Evolutionary conservation across 2,113 vertebrate species (phyloP), one percentile per base, ranked within the genome.

Genomic region (Vicugna pacos): DNA sequence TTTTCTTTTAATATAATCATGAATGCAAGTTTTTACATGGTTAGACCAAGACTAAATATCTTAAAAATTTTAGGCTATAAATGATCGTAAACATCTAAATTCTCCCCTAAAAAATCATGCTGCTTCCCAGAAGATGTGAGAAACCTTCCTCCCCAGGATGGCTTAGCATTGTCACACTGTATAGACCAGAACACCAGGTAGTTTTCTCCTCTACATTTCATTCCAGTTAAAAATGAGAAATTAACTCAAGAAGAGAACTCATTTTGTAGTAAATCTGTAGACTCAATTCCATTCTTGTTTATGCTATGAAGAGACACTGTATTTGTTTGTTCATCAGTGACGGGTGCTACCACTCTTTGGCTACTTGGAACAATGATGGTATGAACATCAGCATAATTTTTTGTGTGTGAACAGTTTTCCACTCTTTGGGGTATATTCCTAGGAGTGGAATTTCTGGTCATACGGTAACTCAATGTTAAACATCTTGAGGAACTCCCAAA

Each of bases 171-270:
- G 56, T 54, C 56, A 54, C n/a, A 54, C 19, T 84, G n/a, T 20
- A 75, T 48, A 76, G 70, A n/a, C n/a, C 60, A 85, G 22, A 58
- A 65, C 32, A 65, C 28, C 54, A 56, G 14, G 19, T 42, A 32
- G 54, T 54, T 35, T 56, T 76, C 46, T 62, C 42, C 22, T 75
- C 26, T 75, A 54, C 26, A 11, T 42, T 69, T 38, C 24, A 42
- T 87, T 87, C 60, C 52, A 70, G 70, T 80, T 38, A 42, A 13
- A 80, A 93, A 70, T 87, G 13, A 90, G 17, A 87, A 87, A 87
- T 80, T 70, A 80, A 12, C 56, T 64, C 46, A 52, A 46, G 38
- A 75, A 28, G 20, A 88, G 5, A 89, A 75, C 22, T 62, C 50
- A 26, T 60, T 76, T 89, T 76, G 20, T 60, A 75, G n/a, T 77